These are phyloP conservation scores for Pachydiplax longipennis DNA, from an alignment of 2,888 invertebrate species.

Conservation along the genomic window DNA sequence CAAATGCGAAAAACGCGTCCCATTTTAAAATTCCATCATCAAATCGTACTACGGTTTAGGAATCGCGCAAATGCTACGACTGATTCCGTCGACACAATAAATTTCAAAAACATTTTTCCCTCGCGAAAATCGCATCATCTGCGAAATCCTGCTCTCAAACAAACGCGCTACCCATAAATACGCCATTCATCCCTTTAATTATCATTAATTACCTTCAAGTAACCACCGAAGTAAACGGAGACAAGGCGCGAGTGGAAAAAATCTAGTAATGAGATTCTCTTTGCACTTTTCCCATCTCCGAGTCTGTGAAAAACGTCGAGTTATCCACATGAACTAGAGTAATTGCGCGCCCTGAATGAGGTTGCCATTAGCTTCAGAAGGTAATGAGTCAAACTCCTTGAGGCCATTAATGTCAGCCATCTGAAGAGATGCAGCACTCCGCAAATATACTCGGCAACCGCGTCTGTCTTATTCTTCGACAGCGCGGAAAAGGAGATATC, in stretches of 20 bases:
- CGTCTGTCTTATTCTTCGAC: background rate
- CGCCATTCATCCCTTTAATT: background rate
- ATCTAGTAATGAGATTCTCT: background rate
- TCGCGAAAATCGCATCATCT: no score
- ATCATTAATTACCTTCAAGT: background rate
- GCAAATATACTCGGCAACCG: background rate
- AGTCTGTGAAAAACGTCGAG: background rate
- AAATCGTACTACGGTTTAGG: no score
- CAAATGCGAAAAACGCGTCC: no score
- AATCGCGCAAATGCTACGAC: no score
- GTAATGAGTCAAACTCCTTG: background rate
- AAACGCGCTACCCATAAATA: no score
- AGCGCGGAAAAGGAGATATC: background rate
- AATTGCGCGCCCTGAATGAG: background rate
- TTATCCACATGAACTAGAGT: background rate
- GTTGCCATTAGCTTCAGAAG: background rate
- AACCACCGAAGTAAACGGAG: background rate
- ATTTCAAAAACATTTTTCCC: no score
- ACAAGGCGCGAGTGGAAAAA: background rate
- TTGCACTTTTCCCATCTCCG: background rate
- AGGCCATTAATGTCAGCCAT: background rate
- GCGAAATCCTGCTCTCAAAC: no score
- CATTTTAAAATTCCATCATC: no score
- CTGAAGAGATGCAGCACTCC: background rate
- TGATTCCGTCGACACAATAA: no score